phyloP scores from a whole-genome alignment of 2,888 invertebrate species.

The Hylaea fasciaria region DNA sequence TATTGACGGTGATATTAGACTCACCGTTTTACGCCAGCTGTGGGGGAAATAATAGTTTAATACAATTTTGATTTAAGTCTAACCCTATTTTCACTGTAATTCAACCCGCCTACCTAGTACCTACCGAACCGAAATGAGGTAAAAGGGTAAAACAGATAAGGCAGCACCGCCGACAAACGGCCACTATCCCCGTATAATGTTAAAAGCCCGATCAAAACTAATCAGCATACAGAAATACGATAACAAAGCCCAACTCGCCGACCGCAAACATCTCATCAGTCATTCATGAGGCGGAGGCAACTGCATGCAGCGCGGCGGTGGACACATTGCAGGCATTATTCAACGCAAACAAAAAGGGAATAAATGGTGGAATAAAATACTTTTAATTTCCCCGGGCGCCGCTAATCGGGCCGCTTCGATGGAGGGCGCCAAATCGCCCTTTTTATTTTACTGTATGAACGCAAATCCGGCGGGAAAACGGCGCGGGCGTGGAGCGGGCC shows the following conservation, averaged over 20 bases:
- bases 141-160: not conserved
- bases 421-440: slow-evolving; percentile 83
- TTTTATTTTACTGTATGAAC: slow-evolving; percentile 82
- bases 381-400: slow-evolving; percentile 84
- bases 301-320: slow-evolving; percentile 41
- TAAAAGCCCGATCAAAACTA: slow-evolving; percentile 14
- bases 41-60: slow-evolving; percentile 41
- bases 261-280: slow-evolving; percentile 49
- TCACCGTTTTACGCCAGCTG: slow-evolving; percentile 36
- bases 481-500: slow-evolving; percentile 55
- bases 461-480: slow-evolving; percentile 83
- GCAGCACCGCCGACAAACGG: not conserved
- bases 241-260: slow-evolving; percentile 43
- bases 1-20: slow-evolving; percentile 62
- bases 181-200: slow-evolving; percentile 8
- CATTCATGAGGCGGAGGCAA: slow-evolving; percentile 41
- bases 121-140: no score
- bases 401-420: slow-evolving; percentile 81
- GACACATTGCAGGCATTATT: slow-evolving; percentile 58
- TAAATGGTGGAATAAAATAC: slow-evolving; percentile 83
- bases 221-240: slow-evolving; percentile 41
- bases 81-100: slow-evolving; percentile 3
- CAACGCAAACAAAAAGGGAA: slow-evolving; percentile 80
- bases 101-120: no score
- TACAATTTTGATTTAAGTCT: slow-evolving; percentile 7